Percentiles rank a stretch among this genome's conserved stretches.
phyloP scores from a whole-genome alignment of 2,888 invertebrate genomes.

The Aromia moschata region DNA sequence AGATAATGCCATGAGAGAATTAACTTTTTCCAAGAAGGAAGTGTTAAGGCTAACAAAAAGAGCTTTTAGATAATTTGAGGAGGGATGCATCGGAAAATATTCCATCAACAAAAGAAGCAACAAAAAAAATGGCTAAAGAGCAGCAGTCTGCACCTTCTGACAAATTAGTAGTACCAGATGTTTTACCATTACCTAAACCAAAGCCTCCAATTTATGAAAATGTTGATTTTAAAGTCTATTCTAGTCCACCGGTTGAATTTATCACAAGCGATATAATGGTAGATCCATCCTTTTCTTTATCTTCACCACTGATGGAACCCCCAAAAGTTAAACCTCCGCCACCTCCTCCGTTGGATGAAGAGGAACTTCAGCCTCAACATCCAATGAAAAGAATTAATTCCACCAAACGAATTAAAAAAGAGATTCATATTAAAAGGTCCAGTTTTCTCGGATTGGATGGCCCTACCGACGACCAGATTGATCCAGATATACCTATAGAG shows the following conservation, averaged over 20 bases:
- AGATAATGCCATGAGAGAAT: not conserved
- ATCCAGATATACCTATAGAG: constrained; percentile 67
- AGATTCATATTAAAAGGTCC: constrained; percentile 82
- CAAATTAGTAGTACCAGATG: constrained; percentile 25
- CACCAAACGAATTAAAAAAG: constrained; percentile 86
- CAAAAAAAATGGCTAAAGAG: constrained; percentile 17
- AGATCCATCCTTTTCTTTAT: constrained; percentile 68
- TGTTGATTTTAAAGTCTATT: constrained; percentile 60
- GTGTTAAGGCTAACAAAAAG: constrained; percentile 54
- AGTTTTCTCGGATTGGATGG: constrained; percentile 88
- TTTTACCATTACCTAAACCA: constrained; percentile 35
- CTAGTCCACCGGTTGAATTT: constrained; percentile 58
- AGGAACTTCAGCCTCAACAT: constrained; percentile 43
- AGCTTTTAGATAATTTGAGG: constrained; percentile 62
- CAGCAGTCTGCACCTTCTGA: constrained; percentile 10
- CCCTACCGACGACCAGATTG: constrained; percentile 73
- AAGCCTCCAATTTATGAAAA: constrained; percentile 66
- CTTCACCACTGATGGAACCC: constrained; percentile 73
- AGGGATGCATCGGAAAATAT: constrained; percentile 57
- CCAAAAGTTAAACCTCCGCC: constrained; percentile 70
- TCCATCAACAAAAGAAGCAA: constrained; percentile 27
- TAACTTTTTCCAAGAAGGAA: constrained; percentile 49
- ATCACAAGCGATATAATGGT: constrained; percentile 60
- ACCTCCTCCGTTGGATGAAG: constrained; percentile 75
- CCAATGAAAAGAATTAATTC: constrained; percentile 78